Evolutionary conservation across 2,113 vertebrate species (phyloP), one percentile per base, ranked within the genome.

Genomic region (Silurus meridionalis): DNA sequence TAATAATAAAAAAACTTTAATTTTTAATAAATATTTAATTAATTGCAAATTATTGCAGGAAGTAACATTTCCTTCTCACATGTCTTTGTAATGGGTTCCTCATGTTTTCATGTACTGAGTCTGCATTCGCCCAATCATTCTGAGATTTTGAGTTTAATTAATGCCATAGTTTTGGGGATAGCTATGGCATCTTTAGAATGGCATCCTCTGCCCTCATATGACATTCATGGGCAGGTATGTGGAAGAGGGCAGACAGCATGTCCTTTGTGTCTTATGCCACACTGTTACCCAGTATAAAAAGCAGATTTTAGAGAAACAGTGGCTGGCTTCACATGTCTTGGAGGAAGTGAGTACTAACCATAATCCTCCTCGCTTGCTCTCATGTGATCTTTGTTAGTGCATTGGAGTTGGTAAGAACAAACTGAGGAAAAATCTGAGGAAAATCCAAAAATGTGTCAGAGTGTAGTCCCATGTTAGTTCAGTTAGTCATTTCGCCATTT

Each of bases 31-130:
- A 83, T 60, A 57, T 63, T 78, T 88, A 87, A 89, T 91, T 90
- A 92, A 91, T 82, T 88, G 87, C 87, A 91, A 91, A 94, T 93
- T 89, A 90, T 72, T 82, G 82, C 72, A 88, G 78, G 84, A 88
- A 64, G 88, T 90, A 88, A 77, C 86, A 90, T 77, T 5, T 82
- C 64, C 64, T 37, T 37, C 37, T 37, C 37, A 37, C 37, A 37
- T 37, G 1, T 37, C 37, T 37, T 37, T 17, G 37, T 71, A 17
- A 2, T 21, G 46, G 37, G 37, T 37, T 37, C 37, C 37, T 37
- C 37, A 37, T 37, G 37, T 37, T 37, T 37, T 37, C 2, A 37
- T 37, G 37, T 37, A 37, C 37, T 37, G 37, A 37, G 37, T 2
- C 37, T 37, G 19, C 50, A 10, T 75, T 75, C 4, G 3, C 50